Percentiles rank a stretch among this genome's conserved stretches.
These are phyloP conservation scores for Philonicus albiceps DNA, from an alignment of 2,888 invertebrate species.

Conservation along the genomic window DNA sequence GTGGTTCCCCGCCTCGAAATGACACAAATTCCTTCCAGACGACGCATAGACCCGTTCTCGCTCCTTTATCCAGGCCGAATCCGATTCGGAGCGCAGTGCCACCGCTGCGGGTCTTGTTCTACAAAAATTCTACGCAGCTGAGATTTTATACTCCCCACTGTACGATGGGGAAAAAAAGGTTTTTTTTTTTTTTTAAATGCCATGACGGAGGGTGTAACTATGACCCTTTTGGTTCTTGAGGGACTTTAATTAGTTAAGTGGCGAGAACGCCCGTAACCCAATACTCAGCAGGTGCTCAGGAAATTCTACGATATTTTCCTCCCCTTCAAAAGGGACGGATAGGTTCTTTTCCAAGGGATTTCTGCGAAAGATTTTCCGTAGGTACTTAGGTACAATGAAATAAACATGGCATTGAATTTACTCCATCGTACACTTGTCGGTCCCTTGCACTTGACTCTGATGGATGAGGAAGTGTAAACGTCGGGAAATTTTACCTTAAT, in stretches of 20 bases:
- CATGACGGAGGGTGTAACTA: neutral
- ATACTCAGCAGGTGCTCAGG: neutral
- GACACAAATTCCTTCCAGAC: conserved; percentile 31
- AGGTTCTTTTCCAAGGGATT: neutral
- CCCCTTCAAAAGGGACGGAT: neutral
- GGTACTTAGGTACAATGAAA: neutral
- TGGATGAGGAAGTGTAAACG: neutral
- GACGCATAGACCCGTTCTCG: conserved; percentile 1
- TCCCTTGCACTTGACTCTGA: neutral
- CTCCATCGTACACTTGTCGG: neutral
- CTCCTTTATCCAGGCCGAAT: neutral
- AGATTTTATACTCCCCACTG: neutral
- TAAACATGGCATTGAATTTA: neutral
- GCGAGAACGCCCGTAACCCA: neutral
- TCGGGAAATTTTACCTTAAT: neutral
- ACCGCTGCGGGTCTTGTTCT: neutral
- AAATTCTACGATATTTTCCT: neutral
- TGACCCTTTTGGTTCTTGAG: neutral
- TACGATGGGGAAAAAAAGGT: neutral
- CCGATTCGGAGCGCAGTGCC: neutral
- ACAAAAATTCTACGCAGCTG: neutral
- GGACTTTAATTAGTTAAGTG: neutral
- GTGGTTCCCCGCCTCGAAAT: neutral
- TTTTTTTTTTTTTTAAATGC: no score
- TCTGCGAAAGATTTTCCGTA: neutral